phyloP scores from a whole-genome alignment of 2,113 vertebrate species.

The Saccopteryx leptura region DNA sequence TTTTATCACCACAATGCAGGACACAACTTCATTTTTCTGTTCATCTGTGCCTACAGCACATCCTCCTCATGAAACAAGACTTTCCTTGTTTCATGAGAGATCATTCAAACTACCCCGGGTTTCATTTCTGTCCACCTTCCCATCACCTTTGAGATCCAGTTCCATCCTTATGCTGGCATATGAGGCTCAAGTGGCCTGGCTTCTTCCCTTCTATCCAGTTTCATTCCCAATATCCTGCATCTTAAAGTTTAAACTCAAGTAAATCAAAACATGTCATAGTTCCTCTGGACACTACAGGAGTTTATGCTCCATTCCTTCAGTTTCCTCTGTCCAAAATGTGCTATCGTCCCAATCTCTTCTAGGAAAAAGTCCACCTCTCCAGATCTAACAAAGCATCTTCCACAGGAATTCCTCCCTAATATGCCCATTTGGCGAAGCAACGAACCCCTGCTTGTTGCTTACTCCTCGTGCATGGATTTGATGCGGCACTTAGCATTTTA shows the following conservation, averaged over 20 bases:
- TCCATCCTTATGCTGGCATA: no score
- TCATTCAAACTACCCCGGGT: background rate
- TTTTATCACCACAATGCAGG: background rate
- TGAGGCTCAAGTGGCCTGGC: background rate
- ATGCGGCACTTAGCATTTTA: background rate
- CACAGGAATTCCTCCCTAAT: background rate
- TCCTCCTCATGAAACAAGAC: background rate
- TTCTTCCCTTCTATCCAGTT: background rate
- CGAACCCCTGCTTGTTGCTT: fast-evolving
- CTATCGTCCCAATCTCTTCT: background rate
- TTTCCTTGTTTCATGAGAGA: background rate
- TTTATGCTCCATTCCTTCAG: background rate
- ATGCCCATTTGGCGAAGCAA: background rate
- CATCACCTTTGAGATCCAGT: background rate
- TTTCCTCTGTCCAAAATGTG: background rate
- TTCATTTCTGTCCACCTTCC: background rate
- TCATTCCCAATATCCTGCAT: background rate
- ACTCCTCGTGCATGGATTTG: background rate
- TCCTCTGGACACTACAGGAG: background rate
- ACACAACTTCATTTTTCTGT: background rate
- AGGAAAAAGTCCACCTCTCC: background rate
- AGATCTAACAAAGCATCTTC: background rate
- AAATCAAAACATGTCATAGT: background rate
- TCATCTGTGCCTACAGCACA: background rate
- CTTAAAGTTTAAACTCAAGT: background rate